Percentiles rank a stretch among this genome's conserved stretches.
Evolutionary conservation across 2,113 vertebrate genomes (phyloP).

Genomic region (Gymnobelideus leadbeateri): DNA sequence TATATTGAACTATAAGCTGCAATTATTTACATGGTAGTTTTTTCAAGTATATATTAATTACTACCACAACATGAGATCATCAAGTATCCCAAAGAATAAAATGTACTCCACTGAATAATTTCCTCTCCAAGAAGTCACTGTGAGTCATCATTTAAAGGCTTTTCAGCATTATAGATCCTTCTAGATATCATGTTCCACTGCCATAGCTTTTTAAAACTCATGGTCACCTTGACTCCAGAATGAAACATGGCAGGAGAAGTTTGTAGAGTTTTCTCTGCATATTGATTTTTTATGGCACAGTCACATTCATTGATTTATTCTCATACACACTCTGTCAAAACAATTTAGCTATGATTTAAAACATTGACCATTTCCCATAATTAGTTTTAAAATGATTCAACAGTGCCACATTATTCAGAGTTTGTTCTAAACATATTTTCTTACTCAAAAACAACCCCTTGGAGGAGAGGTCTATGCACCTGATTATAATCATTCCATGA

Average conservation of each 20-base stretch:
- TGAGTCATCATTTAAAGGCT: neutral
- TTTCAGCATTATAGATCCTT: neutral
- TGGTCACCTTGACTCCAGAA: neutral
- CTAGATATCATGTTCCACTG: neutral
- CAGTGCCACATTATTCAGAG: slow-evolving; percentile 57
- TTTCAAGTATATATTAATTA: neutral
- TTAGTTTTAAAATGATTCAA: slow-evolving; percentile 52
- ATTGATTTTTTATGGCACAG: slow-evolving; percentile 71
- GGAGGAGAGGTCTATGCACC: slow-evolving; percentile 42
- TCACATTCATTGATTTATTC: slow-evolving; percentile 66
- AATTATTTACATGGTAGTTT: neutral
- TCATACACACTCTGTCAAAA: slow-evolving; percentile 54
- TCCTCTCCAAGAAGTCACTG: neutral
- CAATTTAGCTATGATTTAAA: slow-evolving; percentile 53
- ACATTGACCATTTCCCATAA: slow-evolving; percentile 53
- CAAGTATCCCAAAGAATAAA: neutral
- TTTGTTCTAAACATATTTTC: slow-evolving; percentile 49
- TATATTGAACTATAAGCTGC: neutral
- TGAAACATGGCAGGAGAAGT: neutral
- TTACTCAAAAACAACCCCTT: slow-evolving; percentile 53
- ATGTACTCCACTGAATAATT: neutral
- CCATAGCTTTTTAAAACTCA: neutral
- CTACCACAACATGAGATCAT: neutral
- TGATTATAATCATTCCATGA: slow-evolving; percentile 61
- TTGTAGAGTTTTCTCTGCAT: slow-evolving; percentile 34